Conservation (phyloP, 2,888 invertebrate genomes). For the Drosophila formosana region DNA sequence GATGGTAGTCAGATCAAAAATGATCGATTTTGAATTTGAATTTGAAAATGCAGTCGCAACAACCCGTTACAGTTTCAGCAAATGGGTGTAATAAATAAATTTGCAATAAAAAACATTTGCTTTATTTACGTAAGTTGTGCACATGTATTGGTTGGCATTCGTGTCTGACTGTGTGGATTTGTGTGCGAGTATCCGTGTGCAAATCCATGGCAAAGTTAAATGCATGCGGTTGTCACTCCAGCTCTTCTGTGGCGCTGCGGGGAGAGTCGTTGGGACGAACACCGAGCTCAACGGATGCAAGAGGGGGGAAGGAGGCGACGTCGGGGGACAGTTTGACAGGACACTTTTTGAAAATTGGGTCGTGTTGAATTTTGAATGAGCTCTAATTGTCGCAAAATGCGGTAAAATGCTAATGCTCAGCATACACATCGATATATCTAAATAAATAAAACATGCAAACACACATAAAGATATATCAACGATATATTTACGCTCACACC, state of each 20-base stretch:
- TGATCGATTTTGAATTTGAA: background rate
- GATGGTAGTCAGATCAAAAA: background rate
- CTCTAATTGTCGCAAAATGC: slow-evolving; percentile 52
- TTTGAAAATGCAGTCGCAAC: background rate
- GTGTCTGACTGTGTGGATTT: background rate
- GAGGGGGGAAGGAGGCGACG: background rate
- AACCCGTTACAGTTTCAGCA: background rate
- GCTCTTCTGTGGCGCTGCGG: slow-evolving; percentile 9
- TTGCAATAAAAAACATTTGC: slow-evolving; percentile 12
- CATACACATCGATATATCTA: slow-evolving; percentile 1
- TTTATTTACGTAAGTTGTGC: background rate
- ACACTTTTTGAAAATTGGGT: slow-evolving; percentile 62
- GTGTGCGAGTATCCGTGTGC: slow-evolving; percentile 21
- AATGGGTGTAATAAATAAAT: slow-evolving; percentile 18
- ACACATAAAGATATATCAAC: background rate
- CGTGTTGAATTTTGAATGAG: slow-evolving; percentile 51
- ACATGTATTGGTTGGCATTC: slow-evolving; percentile 1
- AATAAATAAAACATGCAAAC: background rate
- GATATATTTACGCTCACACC: slow-evolving; percentile 13
- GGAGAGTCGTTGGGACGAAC: background rate
- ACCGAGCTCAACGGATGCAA: background rate
- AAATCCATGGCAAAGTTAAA: slow-evolving; percentile 57
- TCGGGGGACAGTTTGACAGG: slow-evolving; percentile 47
- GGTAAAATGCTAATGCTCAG: slow-evolving; percentile 28
- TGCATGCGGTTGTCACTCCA: slow-evolving; percentile 39